Percentiles rank a stretch among this genome's conserved stretches.
Evolutionary conservation across 2,797 vertebrate species (phyloP).

Genomic region (Natrix natrix): DNA sequence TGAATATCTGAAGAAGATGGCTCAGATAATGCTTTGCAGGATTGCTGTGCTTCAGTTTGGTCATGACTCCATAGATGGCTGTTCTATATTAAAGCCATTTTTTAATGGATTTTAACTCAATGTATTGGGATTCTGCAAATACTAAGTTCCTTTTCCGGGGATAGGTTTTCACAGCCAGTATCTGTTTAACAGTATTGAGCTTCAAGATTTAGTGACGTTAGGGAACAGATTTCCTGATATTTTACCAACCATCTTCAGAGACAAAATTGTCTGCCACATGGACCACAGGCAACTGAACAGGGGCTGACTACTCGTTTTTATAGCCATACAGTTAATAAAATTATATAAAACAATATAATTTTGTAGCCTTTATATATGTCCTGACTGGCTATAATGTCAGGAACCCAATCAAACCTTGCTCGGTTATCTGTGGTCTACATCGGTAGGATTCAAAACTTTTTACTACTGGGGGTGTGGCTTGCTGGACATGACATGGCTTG

Average conservation of each 20-base stretch:
- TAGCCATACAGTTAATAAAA: background rate
- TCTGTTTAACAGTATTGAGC: background rate
- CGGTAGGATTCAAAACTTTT: too few species aligned
- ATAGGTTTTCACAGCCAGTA: background rate
- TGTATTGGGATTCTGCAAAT: conserved; percentile 37
- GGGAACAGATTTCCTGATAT: background rate
- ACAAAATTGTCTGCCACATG: background rate
- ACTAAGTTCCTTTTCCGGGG: background rate
- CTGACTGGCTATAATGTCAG: background rate
- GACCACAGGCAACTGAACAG: background rate
- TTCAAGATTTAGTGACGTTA: background rate
- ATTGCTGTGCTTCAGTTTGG: background rate
- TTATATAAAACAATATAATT: background rate
- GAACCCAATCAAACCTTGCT: background rate
- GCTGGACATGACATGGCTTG: too few species aligned
- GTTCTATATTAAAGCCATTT: background rate
- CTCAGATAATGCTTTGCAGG: background rate
- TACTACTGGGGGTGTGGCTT: too few species aligned
- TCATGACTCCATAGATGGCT: background rate
- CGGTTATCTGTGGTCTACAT: background rate
- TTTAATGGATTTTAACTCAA: conserved; percentile 29
- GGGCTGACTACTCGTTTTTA: background rate
- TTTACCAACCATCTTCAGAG: background rate
- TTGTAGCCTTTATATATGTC: background rate
- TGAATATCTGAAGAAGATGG: background rate